A percentile compares a stretch with the other conserved stretches of the same genome.
These are phyloP conservation scores for Podiceps cristatus DNA, from an alignment of 2,113 vertebrate genomes.

Conservation along the genomic window DNA sequence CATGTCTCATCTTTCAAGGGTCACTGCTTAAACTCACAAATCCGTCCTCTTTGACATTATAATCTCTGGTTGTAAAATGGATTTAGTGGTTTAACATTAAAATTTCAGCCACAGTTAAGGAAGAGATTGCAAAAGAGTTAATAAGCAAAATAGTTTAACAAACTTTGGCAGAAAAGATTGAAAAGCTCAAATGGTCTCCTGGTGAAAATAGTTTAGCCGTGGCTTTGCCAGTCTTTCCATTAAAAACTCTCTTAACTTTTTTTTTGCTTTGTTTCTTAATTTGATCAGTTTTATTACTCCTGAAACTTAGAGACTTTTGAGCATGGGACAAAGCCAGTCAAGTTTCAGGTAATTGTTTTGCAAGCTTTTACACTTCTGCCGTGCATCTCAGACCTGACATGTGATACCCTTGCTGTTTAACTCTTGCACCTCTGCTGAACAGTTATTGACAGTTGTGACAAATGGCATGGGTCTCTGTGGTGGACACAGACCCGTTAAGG, in stretches of 20 bases:
- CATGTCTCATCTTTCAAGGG: constrained; percentile 21
- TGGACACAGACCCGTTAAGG: background rate
- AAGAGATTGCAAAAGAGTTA: constrained; percentile 53
- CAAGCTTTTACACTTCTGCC: background rate
- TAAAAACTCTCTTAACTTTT: background rate
- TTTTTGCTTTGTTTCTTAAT: constrained; percentile 23
- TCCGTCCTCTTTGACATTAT: constrained; percentile 37
- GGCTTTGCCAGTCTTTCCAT: constrained; percentile 1
- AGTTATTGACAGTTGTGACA: background rate
- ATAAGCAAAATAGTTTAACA: constrained; percentile 59
- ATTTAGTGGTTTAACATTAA: constrained; percentile 62
- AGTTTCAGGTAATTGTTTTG: background rate
- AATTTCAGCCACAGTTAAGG: constrained; percentile 62
- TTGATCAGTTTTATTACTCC: background rate
- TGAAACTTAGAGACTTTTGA: background rate
- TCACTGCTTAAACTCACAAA: constrained; percentile 60
- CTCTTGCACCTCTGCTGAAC: background rate
- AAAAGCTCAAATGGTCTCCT: background rate
- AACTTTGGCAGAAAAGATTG: constrained; percentile 34
- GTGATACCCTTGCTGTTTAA: background rate
- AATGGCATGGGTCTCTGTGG: background rate
- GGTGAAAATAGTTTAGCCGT: background rate
- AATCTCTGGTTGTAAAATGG: constrained; percentile 54
- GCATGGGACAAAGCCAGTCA: background rate
- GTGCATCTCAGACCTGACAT: background rate